Evolutionary conservation across 1,140 invertebrate species (phyloP), one percentile per base, ranked within the genome.

Genomic region (Magallana ariakensis): DNA sequence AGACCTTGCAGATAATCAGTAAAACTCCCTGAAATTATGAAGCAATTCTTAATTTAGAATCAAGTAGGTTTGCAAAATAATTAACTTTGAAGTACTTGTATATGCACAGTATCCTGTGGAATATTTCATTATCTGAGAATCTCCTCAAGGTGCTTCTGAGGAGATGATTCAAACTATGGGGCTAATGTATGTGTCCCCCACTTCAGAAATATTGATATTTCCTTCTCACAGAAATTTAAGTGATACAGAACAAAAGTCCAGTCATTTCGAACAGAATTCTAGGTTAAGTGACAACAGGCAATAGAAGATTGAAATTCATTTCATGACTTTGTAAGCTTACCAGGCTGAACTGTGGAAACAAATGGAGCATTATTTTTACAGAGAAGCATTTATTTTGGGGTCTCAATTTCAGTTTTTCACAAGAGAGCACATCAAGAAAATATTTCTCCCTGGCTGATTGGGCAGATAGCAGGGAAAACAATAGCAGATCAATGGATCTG

Each of bases 141-240:
- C 62, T 22, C 26, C 62, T 19, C n/a, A 6, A 19, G 62, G 11
- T 9, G 62, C 62, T 70, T 13, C 11, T 16, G 10, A 58, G 57
- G 57, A 26, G 62, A 9, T 70, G 62, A 70, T 19, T 70, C 62
- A 70, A 22, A 70, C 62, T 70, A 6, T 70, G 22, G 22, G 19
- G 16, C 19, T 70, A 26, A 70, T 22, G 22, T 70, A 70, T 70
- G 62, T 70, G 62, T 70, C 7, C 10, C 19, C 9, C 62, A 70
- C n/a, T 70, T 70, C 19, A 70, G 62, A 70, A 70, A 70, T 70
- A 70, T 70, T 70, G 62, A 70, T 70, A 70, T n/a, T 62, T 70
- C 62, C 19, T 13, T 26, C 22, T 70, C 62, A 22, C 11, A 22
- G 62, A 70, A 46, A 46, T 46, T 46, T 46, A 46, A 46, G 33